Percentiles rank a stretch among this genome's conserved stretches.
Conservation (phyloP, 2,888 invertebrate genomes). For the Philereme vetulata region DNA sequence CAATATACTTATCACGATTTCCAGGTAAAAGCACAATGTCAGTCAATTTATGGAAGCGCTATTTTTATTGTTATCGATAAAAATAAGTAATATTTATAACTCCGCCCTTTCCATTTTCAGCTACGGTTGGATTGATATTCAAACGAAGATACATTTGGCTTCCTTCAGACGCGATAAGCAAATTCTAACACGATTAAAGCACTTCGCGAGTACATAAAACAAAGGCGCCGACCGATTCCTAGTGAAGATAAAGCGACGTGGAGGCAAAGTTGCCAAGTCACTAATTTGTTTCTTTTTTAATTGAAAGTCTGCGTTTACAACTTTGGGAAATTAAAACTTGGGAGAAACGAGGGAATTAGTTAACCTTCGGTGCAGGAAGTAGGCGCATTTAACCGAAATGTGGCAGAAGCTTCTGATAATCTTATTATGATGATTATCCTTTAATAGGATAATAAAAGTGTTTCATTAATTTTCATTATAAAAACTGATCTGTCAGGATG, state of each 20-base stretch:
- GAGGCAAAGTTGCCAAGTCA: constrained; percentile 42
- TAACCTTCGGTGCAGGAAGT: too few relatives aligned
- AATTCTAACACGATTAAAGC: constrained; percentile 44
- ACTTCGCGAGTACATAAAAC: constrained; percentile 42
- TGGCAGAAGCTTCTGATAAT: too few relatives aligned
- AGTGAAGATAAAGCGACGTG: constrained; percentile 39
- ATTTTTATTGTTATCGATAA: too few relatives aligned
- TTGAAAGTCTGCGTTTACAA: constrained; percentile 30
- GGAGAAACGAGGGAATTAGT: background rate
- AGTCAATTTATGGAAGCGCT: too few relatives aligned
- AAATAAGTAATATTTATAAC: too few relatives aligned
- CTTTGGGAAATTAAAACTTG: constrained; percentile 10
- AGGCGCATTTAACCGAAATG: too few relatives aligned
- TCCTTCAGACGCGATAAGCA: constrained; percentile 33
- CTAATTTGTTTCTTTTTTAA: constrained; percentile 41
- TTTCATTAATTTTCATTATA: too few relatives aligned
- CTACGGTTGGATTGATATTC: constrained; percentile 7
- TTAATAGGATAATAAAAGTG: too few relatives aligned
- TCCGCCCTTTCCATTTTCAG: constrained; percentile 4
- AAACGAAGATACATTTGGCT: constrained; percentile 25
- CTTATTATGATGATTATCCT: too few relatives aligned
- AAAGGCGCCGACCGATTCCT: constrained; percentile 45
- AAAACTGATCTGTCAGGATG: too few relatives aligned
- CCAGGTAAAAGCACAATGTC: too few relatives aligned
- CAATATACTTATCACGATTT: too few relatives aligned